Percentiles rank a stretch among this genome's conserved stretches.
Evolutionary conservation across 1,140 invertebrate species (phyloP).

Genomic region (Drosophila sp.): DNA sequence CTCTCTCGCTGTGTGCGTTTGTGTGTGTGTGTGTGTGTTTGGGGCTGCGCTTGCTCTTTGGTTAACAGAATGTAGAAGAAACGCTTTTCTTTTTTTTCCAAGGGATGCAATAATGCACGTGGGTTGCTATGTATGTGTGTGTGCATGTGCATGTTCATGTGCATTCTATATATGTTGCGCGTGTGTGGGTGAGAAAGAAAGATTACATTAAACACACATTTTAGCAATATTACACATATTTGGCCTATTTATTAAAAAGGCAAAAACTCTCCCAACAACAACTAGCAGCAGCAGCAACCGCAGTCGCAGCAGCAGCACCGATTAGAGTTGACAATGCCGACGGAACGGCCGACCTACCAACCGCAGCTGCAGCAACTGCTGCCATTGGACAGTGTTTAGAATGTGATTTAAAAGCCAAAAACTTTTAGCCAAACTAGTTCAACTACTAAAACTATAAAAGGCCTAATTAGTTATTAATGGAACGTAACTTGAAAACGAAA

Average conservation of each 20-base stretch:
- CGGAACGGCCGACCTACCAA: background rate
- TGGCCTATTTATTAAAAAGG: conserved; percentile 76
- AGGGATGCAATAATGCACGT: conserved; percentile 76
- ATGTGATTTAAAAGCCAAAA: conserved; percentile 42
- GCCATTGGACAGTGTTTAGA: conserved; percentile 14
- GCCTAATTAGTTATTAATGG: background rate
- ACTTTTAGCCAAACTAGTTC: background rate
- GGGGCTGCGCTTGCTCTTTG: conserved; percentile 44
- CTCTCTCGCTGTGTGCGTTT: background rate
- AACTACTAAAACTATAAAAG: background rate
- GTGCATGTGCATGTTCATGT: conserved; percentile 14
- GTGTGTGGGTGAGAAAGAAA: conserved; percentile 53
- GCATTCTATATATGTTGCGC: conserved; percentile 12
- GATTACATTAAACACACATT: conserved; percentile 81
- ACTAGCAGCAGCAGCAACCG: background rate
- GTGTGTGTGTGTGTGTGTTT: conserved; percentile 1
- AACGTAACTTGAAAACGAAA: no score
- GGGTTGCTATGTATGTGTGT: conserved; percentile 37
- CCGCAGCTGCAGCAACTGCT: conserved; percentile 32
- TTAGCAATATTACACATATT: conserved; percentile 79
- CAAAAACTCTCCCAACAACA: conserved; percentile 20
- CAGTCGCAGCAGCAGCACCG: conserved; percentile 16
- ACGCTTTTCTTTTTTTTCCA: conserved; percentile 20
- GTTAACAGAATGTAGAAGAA: conserved; percentile 12
- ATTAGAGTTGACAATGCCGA: conserved; percentile 51